Base-by-base conservation (phyloP, 2,888 invertebrate genomes). In the Tetragonula carbonaria region DNA sequence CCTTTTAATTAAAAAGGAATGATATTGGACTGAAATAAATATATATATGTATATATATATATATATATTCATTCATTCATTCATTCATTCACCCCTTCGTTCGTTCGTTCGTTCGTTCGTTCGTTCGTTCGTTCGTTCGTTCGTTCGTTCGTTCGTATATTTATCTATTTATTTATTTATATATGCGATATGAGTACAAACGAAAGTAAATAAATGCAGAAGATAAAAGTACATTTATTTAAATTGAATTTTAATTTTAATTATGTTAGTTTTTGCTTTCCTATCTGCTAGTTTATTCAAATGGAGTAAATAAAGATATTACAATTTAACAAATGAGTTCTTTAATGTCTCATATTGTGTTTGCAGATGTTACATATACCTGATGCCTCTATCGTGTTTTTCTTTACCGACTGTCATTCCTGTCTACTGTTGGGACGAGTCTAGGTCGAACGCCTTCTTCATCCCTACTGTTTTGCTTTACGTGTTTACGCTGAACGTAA, bases 401-500 rank as follows among this genome's bases (percentile, higher is more conserved):
- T 83, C 97, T 2, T 74, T 98, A 74, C 98, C 98, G 2, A 96
- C 97, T 0, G 33, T 96, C 0, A 93, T 97, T 21, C 97, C 98
- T 0, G 95, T 96, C 4, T 95, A 96, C 66, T 95, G 95, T 66
- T 98, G 98, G 97, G 95, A 95, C 38, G 98, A 98, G 93, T 93
- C 93, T 3, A 96, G 96, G 96, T 94, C 92, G 74, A 96, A 96
- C 88, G 96, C 97, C 3, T 96, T 97, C 87, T 95, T 96, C 89
- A 95, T 97, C 2, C 96, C 97, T 84, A 95, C 96, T 2, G 93
- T 97, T 50, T 92, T 97, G n/a, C 96, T 98, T 18, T 98, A 98
- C 97, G 50, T 23, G 98, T 98, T 2, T 98, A 98, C 94, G 23
- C 23, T 23, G 23, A 23, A 94, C 23, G 23, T 23, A 23, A 23